These are phyloP conservation scores for Drosophila atroscutellata DNA, from an alignment of 2,888 invertebrate species.

Conservation along the genomic window DNA sequence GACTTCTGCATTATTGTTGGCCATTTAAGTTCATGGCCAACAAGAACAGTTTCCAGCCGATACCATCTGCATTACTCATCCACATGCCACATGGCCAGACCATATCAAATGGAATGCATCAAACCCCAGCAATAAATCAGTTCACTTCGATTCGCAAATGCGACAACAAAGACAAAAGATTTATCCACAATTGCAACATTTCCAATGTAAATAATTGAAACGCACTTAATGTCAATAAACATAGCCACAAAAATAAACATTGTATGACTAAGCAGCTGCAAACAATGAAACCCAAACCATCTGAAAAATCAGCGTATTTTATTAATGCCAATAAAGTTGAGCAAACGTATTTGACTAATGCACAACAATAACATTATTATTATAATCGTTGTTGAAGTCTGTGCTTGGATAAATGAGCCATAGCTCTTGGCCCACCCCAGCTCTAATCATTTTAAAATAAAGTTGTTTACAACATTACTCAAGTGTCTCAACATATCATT, in stretches of 20 bases:
- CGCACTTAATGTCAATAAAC: slow-evolving; percentile 16
- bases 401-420: background rate
- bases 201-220: slow-evolving; percentile 28
- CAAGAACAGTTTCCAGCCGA: background rate
- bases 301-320: background rate
- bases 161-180: slow-evolving; percentile 30
- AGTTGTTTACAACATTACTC: background rate
- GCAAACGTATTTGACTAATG: background rate
- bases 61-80: slow-evolving; percentile 34
- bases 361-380: background rate
- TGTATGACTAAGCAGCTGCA: background rate
- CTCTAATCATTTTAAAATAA: background rate
- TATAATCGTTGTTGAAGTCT: background rate
- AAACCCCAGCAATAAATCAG: slow-evolving; percentile 19
- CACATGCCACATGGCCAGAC: slow-evolving; percentile 14
- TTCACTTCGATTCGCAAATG: slow-evolving; percentile 3
- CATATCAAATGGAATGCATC: slow-evolving; percentile 20
- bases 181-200: slow-evolving; percentile 5
- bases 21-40: slow-evolving; percentile 41
- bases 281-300: background rate
- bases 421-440: background rate
- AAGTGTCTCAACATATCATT: background rate
- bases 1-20: slow-evolving; percentile 27
- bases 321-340: background rate
- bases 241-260: slow-evolving; percentile 22